Evolutionary conservation across 1,140 invertebrate genomes (phyloP).

Genomic region (Heterodera schachtii): DNA sequence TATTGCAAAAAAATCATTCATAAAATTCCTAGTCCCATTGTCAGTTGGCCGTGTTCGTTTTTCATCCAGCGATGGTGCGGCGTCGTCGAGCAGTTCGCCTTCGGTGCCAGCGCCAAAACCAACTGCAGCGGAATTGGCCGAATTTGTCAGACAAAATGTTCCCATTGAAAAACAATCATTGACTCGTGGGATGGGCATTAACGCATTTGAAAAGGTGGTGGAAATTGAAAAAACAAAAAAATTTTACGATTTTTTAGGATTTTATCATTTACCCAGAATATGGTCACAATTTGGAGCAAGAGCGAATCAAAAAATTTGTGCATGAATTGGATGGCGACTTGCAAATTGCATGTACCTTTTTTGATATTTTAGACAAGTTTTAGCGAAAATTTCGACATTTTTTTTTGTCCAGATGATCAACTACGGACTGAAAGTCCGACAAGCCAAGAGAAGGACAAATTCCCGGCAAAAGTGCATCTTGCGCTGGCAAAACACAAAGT

Average conservation of each 20-base stretch:
- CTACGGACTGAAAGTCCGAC: background rate
- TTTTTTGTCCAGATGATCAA: conserved; percentile 1
- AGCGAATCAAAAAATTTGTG: conserved; percentile 53
- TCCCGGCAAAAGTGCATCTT: conserved; percentile 26
- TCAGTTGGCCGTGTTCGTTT: background rate
- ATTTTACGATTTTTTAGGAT: conserved; percentile 49
- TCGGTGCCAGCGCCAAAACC: background rate
- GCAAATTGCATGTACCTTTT: conserved; percentile 37
- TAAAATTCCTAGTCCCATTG: too few relatives aligned
- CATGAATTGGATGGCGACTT: conserved; percentile 44
- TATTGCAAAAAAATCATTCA: background rate
- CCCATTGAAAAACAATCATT: conserved; percentile 62
- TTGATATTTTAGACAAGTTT: background rate
- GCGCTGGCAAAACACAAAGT: conserved; percentile 48
- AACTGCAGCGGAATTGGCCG: conserved; percentile 9
- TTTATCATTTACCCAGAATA: conserved; percentile 65
- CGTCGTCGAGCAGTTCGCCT: too few relatives aligned
- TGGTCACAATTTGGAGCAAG: conserved; percentile 52
- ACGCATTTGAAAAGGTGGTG: conserved; percentile 62
- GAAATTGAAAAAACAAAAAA: background rate
- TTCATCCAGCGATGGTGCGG: background rate
- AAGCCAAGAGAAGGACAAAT: background rate
- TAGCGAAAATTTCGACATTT: background rate
- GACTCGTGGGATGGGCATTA: conserved; percentile 56
- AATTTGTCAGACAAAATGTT: conserved; percentile 18